Percentiles rank a stretch among this genome's conserved stretches.
Evolutionary conservation across 2,797 vertebrate species (phyloP).

Genomic region (Chelonia mydas): DNA sequence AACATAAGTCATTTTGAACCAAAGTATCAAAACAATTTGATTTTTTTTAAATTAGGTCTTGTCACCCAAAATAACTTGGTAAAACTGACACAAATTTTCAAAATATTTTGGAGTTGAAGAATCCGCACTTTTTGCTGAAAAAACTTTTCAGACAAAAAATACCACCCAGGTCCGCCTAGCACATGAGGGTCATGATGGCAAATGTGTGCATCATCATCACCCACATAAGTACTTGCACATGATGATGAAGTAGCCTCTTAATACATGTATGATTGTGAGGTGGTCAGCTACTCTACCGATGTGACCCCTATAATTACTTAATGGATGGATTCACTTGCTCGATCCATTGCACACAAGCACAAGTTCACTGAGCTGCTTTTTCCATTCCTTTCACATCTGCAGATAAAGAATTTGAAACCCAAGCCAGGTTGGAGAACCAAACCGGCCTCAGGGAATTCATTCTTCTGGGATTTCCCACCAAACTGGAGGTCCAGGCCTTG

Average conservation of each 20-base stretch:
- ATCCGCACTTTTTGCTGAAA: background rate
- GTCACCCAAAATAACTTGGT: background rate
- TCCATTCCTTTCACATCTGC: background rate
- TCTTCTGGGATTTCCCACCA: conserved; percentile 42
- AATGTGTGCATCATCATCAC: background rate
- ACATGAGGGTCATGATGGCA: background rate
- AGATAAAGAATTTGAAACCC: background rate
- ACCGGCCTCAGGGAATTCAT: conserved; percentile 43
- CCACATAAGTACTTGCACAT: background rate
- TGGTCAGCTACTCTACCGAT: background rate
- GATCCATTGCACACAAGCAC: background rate
- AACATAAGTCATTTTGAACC: background rate
- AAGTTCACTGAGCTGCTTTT: background rate
- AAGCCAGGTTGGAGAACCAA: background rate
- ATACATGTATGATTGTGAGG: background rate
- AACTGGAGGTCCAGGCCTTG: conserved; percentile 1
- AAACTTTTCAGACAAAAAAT: background rate
- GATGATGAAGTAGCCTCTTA: background rate
- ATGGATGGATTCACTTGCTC: background rate
- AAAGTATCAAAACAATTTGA: too few relatives aligned
- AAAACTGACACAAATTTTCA: background rate
- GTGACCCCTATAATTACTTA: background rate
- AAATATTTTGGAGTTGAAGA: background rate
- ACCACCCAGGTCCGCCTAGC: background rate
- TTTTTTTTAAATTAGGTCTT: background rate